Base-by-base conservation (phyloP, 1,140 invertebrate species). In the Cepaea nemoralis region DNA sequence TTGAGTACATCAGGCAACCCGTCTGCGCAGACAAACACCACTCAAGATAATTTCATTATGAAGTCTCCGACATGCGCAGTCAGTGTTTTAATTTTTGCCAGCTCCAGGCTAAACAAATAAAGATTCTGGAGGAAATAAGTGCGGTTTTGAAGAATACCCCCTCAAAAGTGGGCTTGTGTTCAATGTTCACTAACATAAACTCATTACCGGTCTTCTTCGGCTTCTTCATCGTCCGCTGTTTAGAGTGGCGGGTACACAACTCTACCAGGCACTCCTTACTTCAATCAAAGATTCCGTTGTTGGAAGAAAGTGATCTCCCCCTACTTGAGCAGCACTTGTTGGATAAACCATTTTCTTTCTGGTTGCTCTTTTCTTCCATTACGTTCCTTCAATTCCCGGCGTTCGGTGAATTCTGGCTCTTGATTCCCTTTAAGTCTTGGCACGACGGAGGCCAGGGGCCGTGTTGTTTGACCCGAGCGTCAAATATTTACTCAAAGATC, bases 401-500 rank as follows among this genome's bases (percentile, higher is more conserved):
- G 27, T 31, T 27, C 59, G 45, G 8, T 27, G n/a, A 27, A 5
- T 63, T 27, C 27, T 16, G 27, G 59, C n/a, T 63, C 16, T 31
- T 2, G 27, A 31, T 63, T 2, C 59, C n/a, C 27, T 27, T 63
- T 31, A 3, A 19, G 27, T 24, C 59, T 27, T 63, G 59, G 59
- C 27, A 63, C 3, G 59, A 16, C 59, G 27, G 27, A 63, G 27
- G 59, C 50, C 50, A 55, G 50, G 50, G 50, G 50, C 27, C 16
- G n/a, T 63, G 1, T 6, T 63, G 27, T 63, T 63, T 63, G 59
- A 63, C 59, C 59, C 59, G 22, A 31, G n/a, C n/a, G 59, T 31
- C 59, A 63, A 63, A 63, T 63, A 63, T 63, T 63, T 63, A 63
- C 59, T 63, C 59, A 63, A 63, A 63, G 59, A 63, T 63, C 59